A percentile compares a stretch with the other conserved stretches of the same genome.
These are phyloP conservation scores for Microctenopoma lineatum DNA, from an alignment of 2,797 vertebrate genomes.

Conservation along the genomic window DNA sequence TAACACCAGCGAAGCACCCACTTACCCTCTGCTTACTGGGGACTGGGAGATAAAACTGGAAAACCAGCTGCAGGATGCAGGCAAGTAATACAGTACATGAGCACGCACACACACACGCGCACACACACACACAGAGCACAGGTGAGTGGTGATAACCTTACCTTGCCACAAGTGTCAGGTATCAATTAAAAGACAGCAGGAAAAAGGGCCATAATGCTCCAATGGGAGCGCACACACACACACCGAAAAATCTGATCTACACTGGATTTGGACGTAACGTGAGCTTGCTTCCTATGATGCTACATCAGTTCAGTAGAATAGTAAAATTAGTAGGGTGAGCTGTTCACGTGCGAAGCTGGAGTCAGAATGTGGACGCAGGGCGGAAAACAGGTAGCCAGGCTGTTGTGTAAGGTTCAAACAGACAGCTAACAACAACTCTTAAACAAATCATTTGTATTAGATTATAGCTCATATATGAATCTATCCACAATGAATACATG, in stretches of 20 bases:
- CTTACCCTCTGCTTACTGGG: constrained; percentile 17
- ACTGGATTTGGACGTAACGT: too few species aligned
- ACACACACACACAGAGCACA: constrained; percentile 27
- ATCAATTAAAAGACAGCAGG: constrained; percentile 20
- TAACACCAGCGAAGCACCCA: constrained; percentile 22
- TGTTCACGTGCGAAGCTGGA: too few species aligned
- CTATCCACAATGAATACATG: not conserved
- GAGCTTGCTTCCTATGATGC: too few species aligned
- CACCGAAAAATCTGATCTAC: too few species aligned
- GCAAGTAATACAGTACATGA: constrained; percentile 6
- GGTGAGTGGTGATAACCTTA: constrained; percentile 23
- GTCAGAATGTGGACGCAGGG: not conserved
- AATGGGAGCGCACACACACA: constrained; percentile 15
- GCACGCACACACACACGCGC: constrained; percentile 6
- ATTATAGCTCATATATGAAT: too few species aligned
- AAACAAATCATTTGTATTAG: too few species aligned
- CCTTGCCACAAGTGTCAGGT: constrained; percentile 31
- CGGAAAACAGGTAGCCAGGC: not conserved
- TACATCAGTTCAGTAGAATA: too few species aligned
- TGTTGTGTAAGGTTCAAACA: not conserved
- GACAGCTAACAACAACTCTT: too few species aligned
- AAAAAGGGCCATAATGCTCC: not conserved
- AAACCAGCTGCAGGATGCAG: constrained; percentile 53
- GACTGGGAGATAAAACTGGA: constrained; percentile 29
- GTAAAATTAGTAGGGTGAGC: too few species aligned